These are phyloP conservation scores for Rousettus madagascariensis DNA, from an alignment of 2,797 vertebrate species.

Conservation along the genomic window DNA sequence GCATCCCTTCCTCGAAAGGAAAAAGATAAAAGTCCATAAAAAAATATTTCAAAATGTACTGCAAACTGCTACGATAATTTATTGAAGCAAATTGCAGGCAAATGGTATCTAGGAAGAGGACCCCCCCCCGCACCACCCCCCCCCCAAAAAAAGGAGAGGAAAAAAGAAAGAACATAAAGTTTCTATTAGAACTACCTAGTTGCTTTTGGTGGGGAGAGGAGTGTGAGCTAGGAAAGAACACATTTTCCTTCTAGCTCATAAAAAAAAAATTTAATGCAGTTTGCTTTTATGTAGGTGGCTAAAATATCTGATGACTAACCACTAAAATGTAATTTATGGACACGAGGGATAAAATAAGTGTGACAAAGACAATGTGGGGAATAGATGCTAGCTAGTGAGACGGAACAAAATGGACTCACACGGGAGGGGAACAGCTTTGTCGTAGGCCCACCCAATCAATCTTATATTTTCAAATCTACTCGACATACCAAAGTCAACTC, in stretches of 20 bases:
- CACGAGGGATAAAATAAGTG: background rate
- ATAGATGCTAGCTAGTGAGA: background rate
- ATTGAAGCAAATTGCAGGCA: conserved; percentile 82
- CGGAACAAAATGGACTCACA: background rate
- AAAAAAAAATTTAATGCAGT: conserved; percentile 7
- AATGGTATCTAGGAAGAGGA: conserved; percentile 76
- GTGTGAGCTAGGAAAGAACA: conserved; percentile 32
- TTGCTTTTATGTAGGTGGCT: conserved; percentile 67
- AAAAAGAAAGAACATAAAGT: conserved; percentile 60
- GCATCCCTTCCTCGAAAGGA: conserved; percentile 48
- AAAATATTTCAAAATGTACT: conserved; percentile 81
- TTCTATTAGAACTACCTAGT: conserved; percentile 65
- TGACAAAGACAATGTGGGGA: background rate
- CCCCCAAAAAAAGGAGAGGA: background rate
- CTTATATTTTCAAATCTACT: conserved; percentile 15
- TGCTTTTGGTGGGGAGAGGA: conserved; percentile 11
- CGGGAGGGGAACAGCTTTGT: background rate
- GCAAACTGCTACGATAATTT: conserved; percentile 84
- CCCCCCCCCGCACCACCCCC: background rate
- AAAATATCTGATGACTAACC: conserved; percentile 56
- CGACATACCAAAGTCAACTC: background rate
- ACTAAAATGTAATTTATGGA: conserved; percentile 54
- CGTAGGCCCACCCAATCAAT: background rate
- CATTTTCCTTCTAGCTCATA: conserved; percentile 60
- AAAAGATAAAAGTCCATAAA: conserved; percentile 66